phyloP scores from a whole-genome alignment of 2,888 invertebrate genomes.

The Hirtodrosophila confusa region DNA sequence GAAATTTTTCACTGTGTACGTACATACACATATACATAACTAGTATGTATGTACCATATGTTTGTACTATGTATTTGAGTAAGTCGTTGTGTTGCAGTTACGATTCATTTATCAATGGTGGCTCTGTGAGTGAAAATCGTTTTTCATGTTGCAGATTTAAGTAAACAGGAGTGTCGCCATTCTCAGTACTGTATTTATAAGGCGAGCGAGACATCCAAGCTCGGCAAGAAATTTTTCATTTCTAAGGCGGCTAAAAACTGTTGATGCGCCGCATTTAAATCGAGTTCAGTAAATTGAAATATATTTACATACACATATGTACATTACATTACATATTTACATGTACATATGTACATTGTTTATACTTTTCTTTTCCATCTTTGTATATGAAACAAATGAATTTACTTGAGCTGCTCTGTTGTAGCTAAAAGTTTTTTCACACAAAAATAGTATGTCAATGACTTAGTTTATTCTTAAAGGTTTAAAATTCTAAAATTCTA shows the following conservation, averaged over 20 bases:
- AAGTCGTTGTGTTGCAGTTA: slow-evolving; percentile 13
- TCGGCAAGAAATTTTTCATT: slow-evolving; percentile 33
- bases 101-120: slow-evolving; percentile 64
- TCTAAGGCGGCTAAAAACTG: slow-evolving; percentile 42
- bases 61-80: slow-evolving; percentile 9
- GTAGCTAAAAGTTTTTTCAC: neutral
- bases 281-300: slow-evolving; percentile 47
- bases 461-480: slow-evolving; percentile 3
- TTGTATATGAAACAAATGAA: too few species aligned
- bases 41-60: neutral
- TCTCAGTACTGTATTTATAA: slow-evolving; percentile 32
- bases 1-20: too few species aligned
- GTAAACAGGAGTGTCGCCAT: slow-evolving; percentile 64
- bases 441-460: neutral
- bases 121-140: slow-evolving; percentile 48
- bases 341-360: neutral
- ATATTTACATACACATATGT: slow-evolving; percentile 3
- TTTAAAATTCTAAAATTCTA: neutral
- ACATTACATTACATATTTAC: slow-evolving; percentile 1
- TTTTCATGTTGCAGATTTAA: slow-evolving; percentile 66
- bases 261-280: slow-evolving; percentile 43
- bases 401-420: too few species aligned
- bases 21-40: slow-evolving; percentile 16
- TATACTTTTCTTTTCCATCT: neutral
- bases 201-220: neutral